A percentile compares a stretch with the other conserved stretches of the same genome.
Evolutionary conservation across 2,797 vertebrate genomes (phyloP).

Genomic region (Remorina albescens): DNA sequence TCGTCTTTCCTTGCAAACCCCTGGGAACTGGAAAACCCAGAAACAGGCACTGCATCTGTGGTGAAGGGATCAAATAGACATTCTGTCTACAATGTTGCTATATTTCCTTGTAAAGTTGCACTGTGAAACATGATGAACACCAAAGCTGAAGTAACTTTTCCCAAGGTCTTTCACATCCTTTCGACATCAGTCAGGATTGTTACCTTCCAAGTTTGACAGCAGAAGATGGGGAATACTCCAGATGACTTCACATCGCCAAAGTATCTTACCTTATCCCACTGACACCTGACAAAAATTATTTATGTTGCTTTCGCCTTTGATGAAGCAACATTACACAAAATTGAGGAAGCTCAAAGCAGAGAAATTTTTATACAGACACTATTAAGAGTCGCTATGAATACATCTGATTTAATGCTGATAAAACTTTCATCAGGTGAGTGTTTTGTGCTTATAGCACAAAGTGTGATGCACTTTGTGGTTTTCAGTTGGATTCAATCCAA

Average conservation of each 20-base stretch:
- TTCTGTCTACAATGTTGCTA: slow-evolving; percentile 30
- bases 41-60: slow-evolving; percentile 15
- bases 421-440: neutral
- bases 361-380: slow-evolving; percentile 17
- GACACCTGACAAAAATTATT: slow-evolving; percentile 67
- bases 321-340: slow-evolving; percentile 49
- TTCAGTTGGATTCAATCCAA: neutral
- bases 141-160: slow-evolving; percentile 59
- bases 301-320: slow-evolving; percentile 52
- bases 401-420: neutral
- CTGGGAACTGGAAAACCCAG: slow-evolving; percentile 36
- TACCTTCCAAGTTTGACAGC: slow-evolving; percentile 52
- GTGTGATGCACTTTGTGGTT: neutral
- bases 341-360: slow-evolving; percentile 32
- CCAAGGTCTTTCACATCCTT: slow-evolving; percentile 53
- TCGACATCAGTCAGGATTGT: slow-evolving; percentile 57
- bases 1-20: slow-evolving; percentile 43
- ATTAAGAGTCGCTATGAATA: slow-evolving; percentile 11
- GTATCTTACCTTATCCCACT: slow-evolving; percentile 43
- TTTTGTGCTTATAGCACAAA: neutral
- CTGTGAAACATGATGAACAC: slow-evolving; percentile 55
- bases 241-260: slow-evolving; percentile 51
- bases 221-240: slow-evolving; percentile 54
- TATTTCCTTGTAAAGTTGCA: slow-evolving; percentile 30
- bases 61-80: slow-evolving; percentile 46